These are phyloP conservation scores for Eledona agricola DNA, from an alignment of 2,888 invertebrate species.

Conservation along the genomic window DNA sequence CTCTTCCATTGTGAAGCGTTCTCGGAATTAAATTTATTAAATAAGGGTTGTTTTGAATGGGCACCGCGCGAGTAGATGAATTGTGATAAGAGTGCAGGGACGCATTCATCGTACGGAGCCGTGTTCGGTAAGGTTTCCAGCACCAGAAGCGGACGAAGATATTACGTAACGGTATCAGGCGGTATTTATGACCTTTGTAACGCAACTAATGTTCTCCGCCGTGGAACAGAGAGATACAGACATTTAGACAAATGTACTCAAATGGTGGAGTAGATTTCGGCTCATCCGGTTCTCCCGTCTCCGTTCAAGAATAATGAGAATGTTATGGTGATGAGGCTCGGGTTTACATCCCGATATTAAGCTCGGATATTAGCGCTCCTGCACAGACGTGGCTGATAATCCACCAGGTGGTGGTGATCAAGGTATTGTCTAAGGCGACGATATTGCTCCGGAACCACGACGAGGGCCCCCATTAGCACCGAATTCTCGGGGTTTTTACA, in stretches of 20 bases:
- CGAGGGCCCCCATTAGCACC: constrained; percentile 8
- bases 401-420: constrained; percentile 49
- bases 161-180: constrained; percentile 49
- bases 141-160: constrained; percentile 34
- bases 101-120: too few relatives aligned
- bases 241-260: constrained; percentile 54
- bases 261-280: constrained; percentile 51
- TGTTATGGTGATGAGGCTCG: constrained; percentile 62
- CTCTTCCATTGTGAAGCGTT: too few relatives aligned
- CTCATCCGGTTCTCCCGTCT: constrained; percentile 50
- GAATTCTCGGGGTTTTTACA: too few relatives aligned
- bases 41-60: too few relatives aligned
- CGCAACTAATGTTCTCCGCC: constrained; percentile 51
- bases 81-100: too few relatives aligned
- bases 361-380: constrained; percentile 56
- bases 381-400: constrained; percentile 51
- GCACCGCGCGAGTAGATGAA: too few relatives aligned
- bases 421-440: constrained; percentile 43
- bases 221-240: constrained; percentile 53
- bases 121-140: too few relatives aligned
- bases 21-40: too few relatives aligned
- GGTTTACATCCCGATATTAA: constrained; percentile 59
- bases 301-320: constrained; percentile 60
- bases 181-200: constrained; percentile 52
- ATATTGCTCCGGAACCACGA: constrained; percentile 38